These are phyloP conservation scores for Drosophila kohkoa DNA, from an alignment of 1,140 invertebrate species.

Conservation along the genomic window DNA sequence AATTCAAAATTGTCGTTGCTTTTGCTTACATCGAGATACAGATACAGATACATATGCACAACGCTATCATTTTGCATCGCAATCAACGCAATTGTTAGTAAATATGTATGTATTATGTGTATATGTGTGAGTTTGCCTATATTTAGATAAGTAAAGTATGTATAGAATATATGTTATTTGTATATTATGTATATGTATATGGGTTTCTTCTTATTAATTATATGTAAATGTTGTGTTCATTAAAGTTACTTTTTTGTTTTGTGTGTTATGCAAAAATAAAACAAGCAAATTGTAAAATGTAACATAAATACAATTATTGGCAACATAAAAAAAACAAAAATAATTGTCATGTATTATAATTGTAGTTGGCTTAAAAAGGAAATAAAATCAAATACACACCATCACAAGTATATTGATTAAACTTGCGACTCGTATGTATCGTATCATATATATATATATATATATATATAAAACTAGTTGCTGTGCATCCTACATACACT, in stretches of 20 bases:
- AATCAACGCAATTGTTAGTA: slow-evolving; percentile 43
- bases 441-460: neutral
- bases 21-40: slow-evolving; percentile 48
- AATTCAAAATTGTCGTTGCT: slow-evolving; percentile 59
- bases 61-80: slow-evolving; percentile 31
- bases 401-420: slow-evolving; percentile 3
- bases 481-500: slow-evolving; percentile 28
- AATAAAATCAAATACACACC: slow-evolving; percentile 21
- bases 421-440: slow-evolving; percentile 21
- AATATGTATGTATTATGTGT: slow-evolving; percentile 30
- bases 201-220: slow-evolving; percentile 24
- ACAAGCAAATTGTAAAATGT: slow-evolving; percentile 44
- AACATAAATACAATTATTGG: slow-evolving; percentile 51
- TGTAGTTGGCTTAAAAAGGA: slow-evolving; percentile 17
- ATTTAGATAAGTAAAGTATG: slow-evolving; percentile 43
- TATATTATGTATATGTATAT: slow-evolving; percentile 35
- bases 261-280: slow-evolving; percentile 36
- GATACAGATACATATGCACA: slow-evolving; percentile 44
- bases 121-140: slow-evolving; percentile 30
- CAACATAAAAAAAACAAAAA: slow-evolving; percentile 45
- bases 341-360: slow-evolving; percentile 4
- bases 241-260: slow-evolving; percentile 26
- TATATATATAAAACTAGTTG: slow-evolving; percentile 33
- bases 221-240: slow-evolving; percentile 34
- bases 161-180: slow-evolving; percentile 32